Base-by-base conservation (phyloP, 1,140 invertebrate genomes). In the Drosophila sulfurigaster region DNA sequence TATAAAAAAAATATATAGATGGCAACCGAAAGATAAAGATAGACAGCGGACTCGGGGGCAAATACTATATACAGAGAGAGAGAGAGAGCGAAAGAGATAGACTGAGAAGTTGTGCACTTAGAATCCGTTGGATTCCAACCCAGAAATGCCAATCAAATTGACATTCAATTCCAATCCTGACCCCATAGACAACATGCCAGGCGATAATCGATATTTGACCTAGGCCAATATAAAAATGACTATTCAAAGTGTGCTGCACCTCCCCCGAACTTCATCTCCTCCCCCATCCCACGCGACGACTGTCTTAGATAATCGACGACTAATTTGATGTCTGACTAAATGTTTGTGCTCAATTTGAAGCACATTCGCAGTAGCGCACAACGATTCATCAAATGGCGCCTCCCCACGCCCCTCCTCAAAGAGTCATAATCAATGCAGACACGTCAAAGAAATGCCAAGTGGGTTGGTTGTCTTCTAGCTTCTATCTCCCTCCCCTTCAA, bases 171-270 rank as follows among this genome's bases (percentile, higher is more conserved):
- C 57, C 41, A 81, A 74, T 54, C 80, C 81, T 85, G 85, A 90
- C 80, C 81, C 65, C 71, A 85, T 70, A 78, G n/a, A 20, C 38
- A 46, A 20, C 38, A 46, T 62, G 72, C 60, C 62, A 68, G 35
- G 64, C 64, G 78, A 81, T 85, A 89, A 89, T 89, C 85, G 81
- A 89, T 89, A 89, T 89, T 89, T 89, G 85, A 89, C 85, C 85
- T 89, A 89, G 85, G 85, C 85, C 85, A 89, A 89, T 89, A 89
- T 69, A 68, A 13, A 69, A 78, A 71, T 71, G 63, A 66, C 63
- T 62, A 65, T 57, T 52, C 60, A 57, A 25, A 56, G 35, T 16
- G 15, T 41, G 59, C 16, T 35, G 13, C 43, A 1, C 52, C 46
- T 16, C n/a, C 54, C 16, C 63, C 58, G 15, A 41, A 35, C 20